These are phyloP conservation scores for Caenorhabditis macrosperma DNA, from an alignment of 2,888 invertebrate genomes.

Conservation along the genomic window DNA sequence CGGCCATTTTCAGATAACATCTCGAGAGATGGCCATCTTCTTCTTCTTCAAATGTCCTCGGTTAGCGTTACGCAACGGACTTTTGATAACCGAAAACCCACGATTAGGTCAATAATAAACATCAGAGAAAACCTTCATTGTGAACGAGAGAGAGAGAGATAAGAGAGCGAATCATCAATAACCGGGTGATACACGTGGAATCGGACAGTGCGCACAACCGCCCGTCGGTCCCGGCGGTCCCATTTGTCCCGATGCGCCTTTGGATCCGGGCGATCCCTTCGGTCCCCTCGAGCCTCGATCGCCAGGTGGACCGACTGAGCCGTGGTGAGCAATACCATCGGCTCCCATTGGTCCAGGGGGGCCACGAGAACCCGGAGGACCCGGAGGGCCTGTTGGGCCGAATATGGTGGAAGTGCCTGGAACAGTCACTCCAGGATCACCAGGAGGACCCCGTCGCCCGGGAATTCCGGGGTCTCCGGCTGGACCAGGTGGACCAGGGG, in stretches of 20 bases:
- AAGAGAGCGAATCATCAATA: constrained; percentile 25
- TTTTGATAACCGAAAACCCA: constrained; percentile 27
- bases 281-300: constrained; percentile 59
- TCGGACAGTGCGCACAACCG: constrained; percentile 59
- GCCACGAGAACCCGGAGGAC: constrained; percentile 49
- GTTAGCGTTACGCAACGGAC: constrained; percentile 12
- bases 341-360: constrained; percentile 36
- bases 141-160: background rate
- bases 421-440: constrained; percentile 20
- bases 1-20: constrained; percentile 31
- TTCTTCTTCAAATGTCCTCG: constrained; percentile 26
- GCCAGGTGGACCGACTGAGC: constrained; percentile 62
- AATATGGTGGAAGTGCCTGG: background rate
- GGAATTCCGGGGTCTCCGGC: constrained; percentile 57
- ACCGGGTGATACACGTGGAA: constrained; percentile 60
- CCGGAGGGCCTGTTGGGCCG: constrained; percentile 47
- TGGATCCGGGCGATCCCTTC: constrained; percentile 44
- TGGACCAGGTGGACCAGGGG: constrained; percentile 61
- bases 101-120: background rate
- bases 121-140: constrained; percentile 2
- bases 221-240: constrained; percentile 50
- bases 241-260: constrained; percentile 10
- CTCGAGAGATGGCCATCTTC: constrained; percentile 22
- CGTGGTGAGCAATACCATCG: constrained; percentile 36
- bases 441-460: constrained; percentile 55